phyloP scores from a whole-genome alignment of 2,888 invertebrate species.

The Deilephila porcellus region DNA sequence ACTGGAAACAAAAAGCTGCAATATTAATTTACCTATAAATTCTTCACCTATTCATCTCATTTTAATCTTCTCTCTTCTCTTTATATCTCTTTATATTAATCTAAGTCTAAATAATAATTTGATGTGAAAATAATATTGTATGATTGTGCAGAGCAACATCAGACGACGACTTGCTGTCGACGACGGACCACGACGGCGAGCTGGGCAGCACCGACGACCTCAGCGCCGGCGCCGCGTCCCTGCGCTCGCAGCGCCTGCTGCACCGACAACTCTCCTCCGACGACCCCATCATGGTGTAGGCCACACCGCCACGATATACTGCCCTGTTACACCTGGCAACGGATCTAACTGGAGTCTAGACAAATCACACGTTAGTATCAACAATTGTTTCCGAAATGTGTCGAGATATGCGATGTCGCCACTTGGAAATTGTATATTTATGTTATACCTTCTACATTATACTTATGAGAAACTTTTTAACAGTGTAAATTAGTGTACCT shows the following conservation, averaged over 20 bases:
- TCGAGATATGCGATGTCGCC: background rate
- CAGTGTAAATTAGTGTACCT: slow-evolving; percentile 14
- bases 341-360: background rate
- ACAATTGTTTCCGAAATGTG: too few relatives aligned
- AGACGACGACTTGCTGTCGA: slow-evolving; percentile 93
- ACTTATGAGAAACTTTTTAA: background rate
- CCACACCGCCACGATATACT: background rate
- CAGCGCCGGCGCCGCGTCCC: slow-evolving; percentile 66
- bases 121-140: background rate
- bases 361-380: too few relatives aligned
- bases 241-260: slow-evolving; percentile 73
- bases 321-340: too few relatives aligned
- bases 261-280: slow-evolving; percentile 81
- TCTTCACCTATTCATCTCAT: too few relatives aligned
- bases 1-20: too few relatives aligned
- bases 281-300: slow-evolving; percentile 82
- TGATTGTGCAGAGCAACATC: slow-evolving; percentile 88
- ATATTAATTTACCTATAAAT: too few relatives aligned
- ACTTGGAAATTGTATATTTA: background rate
- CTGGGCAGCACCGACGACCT: slow-evolving; percentile 87
- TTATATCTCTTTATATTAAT: too few relatives aligned
- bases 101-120: too few relatives aligned
- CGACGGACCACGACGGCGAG: slow-evolving; percentile 91
- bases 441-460: background rate
- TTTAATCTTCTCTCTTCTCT: too few relatives aligned